Evolutionary conservation across 2,113 vertebrate genomes (phyloP).

Genomic region (Thamnophis sirtalis): DNA sequence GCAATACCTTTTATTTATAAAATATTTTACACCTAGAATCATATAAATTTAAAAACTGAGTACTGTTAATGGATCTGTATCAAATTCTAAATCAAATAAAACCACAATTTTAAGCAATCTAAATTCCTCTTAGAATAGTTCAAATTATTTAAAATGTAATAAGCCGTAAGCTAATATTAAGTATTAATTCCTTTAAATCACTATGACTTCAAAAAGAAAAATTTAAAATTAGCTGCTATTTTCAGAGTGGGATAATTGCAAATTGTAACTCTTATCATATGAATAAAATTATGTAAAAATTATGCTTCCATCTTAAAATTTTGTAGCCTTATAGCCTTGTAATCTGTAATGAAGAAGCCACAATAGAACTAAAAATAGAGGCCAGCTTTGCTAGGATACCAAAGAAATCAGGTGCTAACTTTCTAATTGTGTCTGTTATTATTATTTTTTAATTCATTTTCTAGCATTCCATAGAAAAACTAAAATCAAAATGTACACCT

Average conservation of each 20-base stretch:
- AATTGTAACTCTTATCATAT: neutral
- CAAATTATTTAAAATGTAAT: neutral
- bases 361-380: neutral
- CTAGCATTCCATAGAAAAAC: neutral
- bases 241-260: neutral
- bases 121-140: neutral
- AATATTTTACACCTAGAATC: neutral
- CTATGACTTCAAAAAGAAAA: neutral
- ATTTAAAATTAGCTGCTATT: neutral
- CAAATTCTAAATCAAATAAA: neutral
- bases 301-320: neutral
- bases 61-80: neutral
- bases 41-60: neutral
- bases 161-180: neutral
- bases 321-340: neutral
- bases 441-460: neutral
- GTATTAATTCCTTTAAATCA: neutral
- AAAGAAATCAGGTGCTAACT: neutral
- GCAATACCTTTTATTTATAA: neutral
- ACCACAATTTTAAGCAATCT: neutral
- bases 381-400: neutral
- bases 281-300: neutral
- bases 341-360: neutral
- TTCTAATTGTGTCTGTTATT: neutral
- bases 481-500: neutral